Conservation (phyloP, 1,140 invertebrate species). For the Phenacoccus solenopsis region DNA sequence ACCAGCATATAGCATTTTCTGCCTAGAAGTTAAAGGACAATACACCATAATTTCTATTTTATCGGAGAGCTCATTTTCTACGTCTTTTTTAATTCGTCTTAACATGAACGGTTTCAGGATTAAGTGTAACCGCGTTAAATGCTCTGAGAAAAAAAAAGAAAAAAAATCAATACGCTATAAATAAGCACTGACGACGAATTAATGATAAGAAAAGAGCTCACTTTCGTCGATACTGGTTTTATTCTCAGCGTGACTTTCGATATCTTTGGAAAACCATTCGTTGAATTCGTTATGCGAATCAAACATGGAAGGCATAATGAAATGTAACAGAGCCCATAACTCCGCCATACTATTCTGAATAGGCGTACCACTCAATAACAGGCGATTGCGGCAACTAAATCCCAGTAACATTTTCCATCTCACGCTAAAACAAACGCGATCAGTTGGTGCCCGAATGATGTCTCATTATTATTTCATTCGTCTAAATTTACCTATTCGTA, state of each 20-base stretch:
- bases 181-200: background rate
- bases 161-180: background rate
- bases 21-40: constrained; percentile 82
- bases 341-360: constrained; percentile 98
- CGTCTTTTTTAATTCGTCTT: constrained; percentile 88
- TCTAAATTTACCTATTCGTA: constrained; percentile 50
- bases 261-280: constrained; percentile 98
- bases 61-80: constrained; percentile 91
- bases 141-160: constrained; percentile 44
- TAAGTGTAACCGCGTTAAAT: constrained; percentile 84
- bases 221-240: constrained; percentile 93
- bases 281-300: constrained; percentile 98
- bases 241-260: constrained; percentile 91
- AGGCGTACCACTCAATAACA: constrained; percentile 91
- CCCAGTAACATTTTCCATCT: constrained; percentile 93
- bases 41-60: constrained; percentile 94
- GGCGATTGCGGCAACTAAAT: constrained; percentile 83
- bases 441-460: constrained; percentile 51
- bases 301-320: constrained; percentile 97
- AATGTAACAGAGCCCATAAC: constrained; percentile 94
- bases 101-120: constrained; percentile 96
- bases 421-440: constrained; percentile 64
- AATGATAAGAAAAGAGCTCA: constrained; percentile 42
- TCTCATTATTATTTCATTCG: background rate
- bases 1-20: constrained; percentile 76